Percentiles rank a stretch among this genome's conserved stretches.
phyloP scores from a whole-genome alignment of 2,113 vertebrate species.

The Etia nguti region DNA sequence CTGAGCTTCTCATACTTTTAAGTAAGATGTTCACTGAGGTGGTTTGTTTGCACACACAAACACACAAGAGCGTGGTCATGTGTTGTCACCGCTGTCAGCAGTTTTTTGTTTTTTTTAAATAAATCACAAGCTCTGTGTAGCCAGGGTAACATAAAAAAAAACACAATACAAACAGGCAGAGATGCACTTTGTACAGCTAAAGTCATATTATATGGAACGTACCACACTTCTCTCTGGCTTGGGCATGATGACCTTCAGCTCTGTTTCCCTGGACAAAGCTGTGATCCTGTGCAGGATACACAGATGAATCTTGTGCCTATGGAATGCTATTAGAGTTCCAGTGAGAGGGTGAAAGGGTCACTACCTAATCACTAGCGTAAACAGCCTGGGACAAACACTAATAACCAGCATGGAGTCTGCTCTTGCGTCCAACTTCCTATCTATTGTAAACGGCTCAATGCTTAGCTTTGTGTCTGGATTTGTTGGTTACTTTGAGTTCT shows the following conservation, averaged over 20 bases:
- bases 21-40: neutral
- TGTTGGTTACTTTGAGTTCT: neutral
- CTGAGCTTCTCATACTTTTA: neutral
- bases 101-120: neutral
- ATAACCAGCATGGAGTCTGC: neutral
- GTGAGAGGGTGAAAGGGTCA: neutral
- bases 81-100: constrained; percentile 30
- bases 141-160: neutral
- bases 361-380: neutral
- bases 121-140: constrained; percentile 38
- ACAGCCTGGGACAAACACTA: neutral
- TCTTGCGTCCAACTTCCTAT: neutral
- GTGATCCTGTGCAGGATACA: neutral
- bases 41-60: neutral
- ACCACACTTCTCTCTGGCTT: neutral
- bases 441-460: neutral
- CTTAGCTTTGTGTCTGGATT: neutral
- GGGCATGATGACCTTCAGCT: neutral
- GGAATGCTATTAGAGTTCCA: constrained; percentile 9
- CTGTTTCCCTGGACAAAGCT: neutral
- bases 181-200: neutral
- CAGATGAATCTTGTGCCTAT: neutral
- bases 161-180: neutral
- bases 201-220: neutral
- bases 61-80: neutral